phyloP scores from a whole-genome alignment of 2,888 invertebrate species.

The Apodemia duryi region DNA sequence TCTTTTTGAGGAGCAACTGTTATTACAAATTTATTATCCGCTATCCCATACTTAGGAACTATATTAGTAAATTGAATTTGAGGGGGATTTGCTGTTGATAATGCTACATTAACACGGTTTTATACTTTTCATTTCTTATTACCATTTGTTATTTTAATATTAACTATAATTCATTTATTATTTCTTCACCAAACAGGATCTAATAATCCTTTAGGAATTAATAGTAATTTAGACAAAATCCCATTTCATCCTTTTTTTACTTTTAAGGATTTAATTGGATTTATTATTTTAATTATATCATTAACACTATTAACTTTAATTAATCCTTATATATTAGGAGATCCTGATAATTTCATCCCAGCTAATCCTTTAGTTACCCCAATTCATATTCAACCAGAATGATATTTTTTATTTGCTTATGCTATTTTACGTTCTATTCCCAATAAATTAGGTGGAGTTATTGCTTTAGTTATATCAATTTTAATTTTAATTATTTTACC shows the following conservation, averaged over 20 bases:
- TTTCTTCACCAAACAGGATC: conserved; percentile 82
- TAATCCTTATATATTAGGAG: conserved; percentile 81
- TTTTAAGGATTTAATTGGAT: conserved; percentile 82
- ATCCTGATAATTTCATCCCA: conserved; percentile 86
- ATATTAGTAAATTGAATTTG: conserved; percentile 50
- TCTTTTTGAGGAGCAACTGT: neutral
- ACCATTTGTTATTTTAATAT: conserved; percentile 82
- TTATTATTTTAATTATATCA: conserved; percentile 75
- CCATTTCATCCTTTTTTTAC: conserved; percentile 84
- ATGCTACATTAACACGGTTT: conserved; percentile 87
- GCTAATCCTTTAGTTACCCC: conserved; percentile 85
- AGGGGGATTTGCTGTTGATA: conserved; percentile 87
- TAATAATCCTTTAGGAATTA: neutral
- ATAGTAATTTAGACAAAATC: conserved; percentile 37
- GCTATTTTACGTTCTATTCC: conserved; percentile 89
- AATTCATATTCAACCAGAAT: conserved; percentile 89
- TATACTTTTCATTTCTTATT: conserved; percentile 86
- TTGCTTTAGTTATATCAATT: conserved; percentile 83
- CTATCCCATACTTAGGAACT: neutral
- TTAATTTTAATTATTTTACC: conserved; percentile 82
- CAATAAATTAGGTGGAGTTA: conserved; percentile 86
- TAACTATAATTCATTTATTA: conserved; percentile 82
- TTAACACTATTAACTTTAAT: conserved; percentile 74
- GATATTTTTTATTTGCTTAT: conserved; percentile 91
- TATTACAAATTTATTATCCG: neutral